Percentiles rank a stretch among this genome's conserved stretches.
Evolutionary conservation across 2,797 vertebrate genomes (phyloP).

Genomic region (Delichon dasypus): DNA sequence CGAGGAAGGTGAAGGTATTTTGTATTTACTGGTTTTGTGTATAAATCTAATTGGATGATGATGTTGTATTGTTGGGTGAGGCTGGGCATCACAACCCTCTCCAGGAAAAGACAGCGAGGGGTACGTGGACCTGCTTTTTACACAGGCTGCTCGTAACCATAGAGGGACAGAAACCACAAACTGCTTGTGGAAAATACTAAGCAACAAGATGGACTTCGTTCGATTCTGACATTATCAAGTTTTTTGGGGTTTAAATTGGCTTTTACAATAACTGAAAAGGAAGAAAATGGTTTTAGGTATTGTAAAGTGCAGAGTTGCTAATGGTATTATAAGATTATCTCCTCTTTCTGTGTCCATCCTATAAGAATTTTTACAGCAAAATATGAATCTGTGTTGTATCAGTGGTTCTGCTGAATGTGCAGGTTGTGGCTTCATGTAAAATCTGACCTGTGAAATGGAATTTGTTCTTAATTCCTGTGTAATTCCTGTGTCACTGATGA

Average conservation of each 20-base stretch:
- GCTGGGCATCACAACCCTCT: accelerated
- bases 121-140: accelerated
- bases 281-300: neutral
- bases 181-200: neutral
- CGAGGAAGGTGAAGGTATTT: neutral
- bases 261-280: neutral
- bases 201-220: neutral
- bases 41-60: neutral
- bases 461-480: neutral
- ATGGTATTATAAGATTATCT: neutral
- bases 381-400: neutral
- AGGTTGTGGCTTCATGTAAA: neutral
- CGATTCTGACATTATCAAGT: neutral
- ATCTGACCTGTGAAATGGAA: neutral
- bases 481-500: neutral
- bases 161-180: neutral
- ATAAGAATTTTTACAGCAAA: neutral
- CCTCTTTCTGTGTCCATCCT: neutral
- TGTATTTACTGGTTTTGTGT: neutral
- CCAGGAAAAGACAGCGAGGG: neutral
- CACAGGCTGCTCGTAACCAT: accelerated
- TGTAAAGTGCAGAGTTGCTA: neutral
- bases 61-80: neutral
- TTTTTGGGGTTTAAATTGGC: neutral
- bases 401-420: neutral